phyloP scores from a whole-genome alignment of 2,113 vertebrate species.

The Spilogale gracilis region DNA sequence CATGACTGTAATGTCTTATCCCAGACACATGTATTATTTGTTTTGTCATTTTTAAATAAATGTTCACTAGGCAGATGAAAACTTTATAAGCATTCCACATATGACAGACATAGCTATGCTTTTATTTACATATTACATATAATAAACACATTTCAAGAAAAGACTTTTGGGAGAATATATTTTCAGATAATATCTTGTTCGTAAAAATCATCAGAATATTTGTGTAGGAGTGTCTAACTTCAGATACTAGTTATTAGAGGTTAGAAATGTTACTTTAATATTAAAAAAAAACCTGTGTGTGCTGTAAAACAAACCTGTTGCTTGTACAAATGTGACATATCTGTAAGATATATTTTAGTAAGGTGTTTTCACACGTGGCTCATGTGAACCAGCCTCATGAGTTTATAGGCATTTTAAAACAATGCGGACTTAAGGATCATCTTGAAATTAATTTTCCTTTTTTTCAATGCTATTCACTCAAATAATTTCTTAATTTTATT shows the following conservation, averaged over 20 bases:
- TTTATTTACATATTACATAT: not conserved
- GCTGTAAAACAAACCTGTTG: not conserved
- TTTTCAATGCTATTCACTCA: not conserved
- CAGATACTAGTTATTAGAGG: not conserved
- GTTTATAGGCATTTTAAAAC: not conserved
- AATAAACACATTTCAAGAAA: not conserved
- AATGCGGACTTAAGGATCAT: not conserved
- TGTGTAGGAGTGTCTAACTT: not conserved
- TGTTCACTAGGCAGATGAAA: slow-evolving; percentile 1
- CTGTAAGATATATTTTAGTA: not conserved
- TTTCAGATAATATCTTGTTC: not conserved
- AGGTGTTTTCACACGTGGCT: not conserved
- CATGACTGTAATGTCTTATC: not conserved
- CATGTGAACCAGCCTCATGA: not conserved
- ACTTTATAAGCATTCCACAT: not conserved
- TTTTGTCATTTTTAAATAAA: slow-evolving; percentile 1
- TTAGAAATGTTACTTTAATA: not conserved
- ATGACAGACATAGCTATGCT: not conserved
- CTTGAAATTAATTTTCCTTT: not conserved
- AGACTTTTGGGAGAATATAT: not conserved
- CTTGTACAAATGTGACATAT: not conserved
- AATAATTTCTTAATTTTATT: slow-evolving; percentile 54
- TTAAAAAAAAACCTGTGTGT: not conserved
- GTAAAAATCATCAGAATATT: not conserved
- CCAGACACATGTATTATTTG: not conserved